A percentile compares a stretch with the other conserved stretches of the same genome.
These are phyloP conservation scores for Drosophila mayri DNA, from an alignment of 1,140 invertebrate genomes.

Conservation along the genomic window DNA sequence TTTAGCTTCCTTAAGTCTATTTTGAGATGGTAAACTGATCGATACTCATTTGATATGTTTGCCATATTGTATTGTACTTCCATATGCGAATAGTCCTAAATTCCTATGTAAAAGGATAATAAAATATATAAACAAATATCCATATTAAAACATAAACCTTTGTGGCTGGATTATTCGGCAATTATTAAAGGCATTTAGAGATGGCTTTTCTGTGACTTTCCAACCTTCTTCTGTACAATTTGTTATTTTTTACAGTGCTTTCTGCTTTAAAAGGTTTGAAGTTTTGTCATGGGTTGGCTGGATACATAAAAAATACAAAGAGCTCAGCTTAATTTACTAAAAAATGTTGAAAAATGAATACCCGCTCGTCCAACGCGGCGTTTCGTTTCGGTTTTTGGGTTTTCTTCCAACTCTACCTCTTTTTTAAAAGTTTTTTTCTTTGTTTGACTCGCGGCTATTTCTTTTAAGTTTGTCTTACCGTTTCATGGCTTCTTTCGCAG, in stretches of 20 bases:
- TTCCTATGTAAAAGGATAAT: neutral
- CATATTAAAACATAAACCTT: neutral
- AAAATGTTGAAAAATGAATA: slow-evolving; percentile 43
- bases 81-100: neutral
- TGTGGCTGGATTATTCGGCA: slow-evolving; percentile 3
- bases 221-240: neutral
- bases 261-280: too few relatives aligned
- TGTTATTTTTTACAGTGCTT: too few relatives aligned
- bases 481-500: slow-evolving; percentile 32
- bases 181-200: slow-evolving; percentile 6
- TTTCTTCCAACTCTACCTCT: slow-evolving; percentile 29
- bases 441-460: slow-evolving; percentile 48
- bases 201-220: slow-evolving; percentile 1
- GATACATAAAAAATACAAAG: slow-evolving; percentile 21
- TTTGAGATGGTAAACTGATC: neutral
- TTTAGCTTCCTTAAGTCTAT: neutral
- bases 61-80: neutral
- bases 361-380: slow-evolving; percentile 19
- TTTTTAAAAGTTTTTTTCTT: neutral
- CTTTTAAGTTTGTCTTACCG: slow-evolving; percentile 34
- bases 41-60: neutral
- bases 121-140: too few relatives aligned
- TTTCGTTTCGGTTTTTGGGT: slow-evolving; percentile 54
- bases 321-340: slow-evolving; percentile 74
- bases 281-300: slow-evolving; percentile 8